Conservation (phyloP, 2,113 vertebrate species). For the Syngnathoides biaculeatus region DNA sequence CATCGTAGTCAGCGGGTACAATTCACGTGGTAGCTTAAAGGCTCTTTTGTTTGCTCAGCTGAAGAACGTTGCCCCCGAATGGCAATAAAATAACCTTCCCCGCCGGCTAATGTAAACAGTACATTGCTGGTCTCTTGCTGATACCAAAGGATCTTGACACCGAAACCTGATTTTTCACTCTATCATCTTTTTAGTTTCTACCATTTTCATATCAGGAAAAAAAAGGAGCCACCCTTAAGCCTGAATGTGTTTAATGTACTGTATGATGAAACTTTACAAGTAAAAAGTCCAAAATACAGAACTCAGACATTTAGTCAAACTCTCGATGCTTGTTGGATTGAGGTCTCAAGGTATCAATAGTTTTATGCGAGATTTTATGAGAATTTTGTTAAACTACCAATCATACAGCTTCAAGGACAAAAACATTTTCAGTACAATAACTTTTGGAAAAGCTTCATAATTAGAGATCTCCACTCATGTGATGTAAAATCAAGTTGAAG, state of each 20-base stretch:
- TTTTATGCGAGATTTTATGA: no score
- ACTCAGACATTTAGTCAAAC: no score
- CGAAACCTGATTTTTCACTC: not conserved
- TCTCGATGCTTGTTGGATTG: no score
- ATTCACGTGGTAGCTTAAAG: slow-evolving; percentile 45
- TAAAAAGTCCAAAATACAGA: no score
- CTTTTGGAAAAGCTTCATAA: no score
- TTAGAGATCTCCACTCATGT: no score
- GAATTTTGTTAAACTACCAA: no score
- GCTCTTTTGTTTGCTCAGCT: slow-evolving; percentile 72
- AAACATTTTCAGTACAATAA: no score
- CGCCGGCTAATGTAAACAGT: slow-evolving; percentile 46
- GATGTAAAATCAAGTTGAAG: no score
- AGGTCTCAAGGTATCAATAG: no score
- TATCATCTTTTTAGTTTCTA: not conserved
- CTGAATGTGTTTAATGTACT: not conserved
- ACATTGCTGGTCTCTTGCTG: slow-evolving; percentile 22
- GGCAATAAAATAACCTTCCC: slow-evolving; percentile 36
- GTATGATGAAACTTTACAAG: no score
- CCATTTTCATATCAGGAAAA: not conserved
- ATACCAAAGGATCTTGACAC: not conserved
- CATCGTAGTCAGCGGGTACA: slow-evolving; percentile 36
- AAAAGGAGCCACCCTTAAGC: not conserved
- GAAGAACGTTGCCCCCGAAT: slow-evolving; percentile 56
- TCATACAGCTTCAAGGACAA: no score